Conservation (phyloP, 92 coral and sea anemone genomes). For the Anthopleura xanthogrammica region DNA sequence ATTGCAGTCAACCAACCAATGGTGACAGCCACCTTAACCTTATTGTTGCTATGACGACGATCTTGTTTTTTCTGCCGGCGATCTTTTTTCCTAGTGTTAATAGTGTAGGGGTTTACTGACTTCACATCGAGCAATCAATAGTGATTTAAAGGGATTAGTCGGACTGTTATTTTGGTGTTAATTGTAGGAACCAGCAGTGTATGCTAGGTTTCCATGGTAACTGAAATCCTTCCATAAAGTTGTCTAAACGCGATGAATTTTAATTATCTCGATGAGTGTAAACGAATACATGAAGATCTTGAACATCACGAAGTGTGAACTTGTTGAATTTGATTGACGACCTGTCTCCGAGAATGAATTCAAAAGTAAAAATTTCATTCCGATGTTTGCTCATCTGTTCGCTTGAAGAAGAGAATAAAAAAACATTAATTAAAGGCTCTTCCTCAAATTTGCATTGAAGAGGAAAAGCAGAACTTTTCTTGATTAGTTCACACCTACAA, state of each 20-base stretch:
- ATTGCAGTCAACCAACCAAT: neutral
- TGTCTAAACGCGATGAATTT: neutral
- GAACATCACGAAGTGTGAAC: neutral
- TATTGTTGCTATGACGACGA: neutral
- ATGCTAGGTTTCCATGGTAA: neutral
- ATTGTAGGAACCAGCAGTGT: neutral
- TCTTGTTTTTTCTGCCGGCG: neutral
- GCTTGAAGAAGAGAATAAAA: neutral
- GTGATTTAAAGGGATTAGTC: neutral
- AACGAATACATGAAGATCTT: neutral
- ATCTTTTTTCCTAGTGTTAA: neutral
- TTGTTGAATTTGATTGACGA: neutral
- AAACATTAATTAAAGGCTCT: neutral
- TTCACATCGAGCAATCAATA: neutral
- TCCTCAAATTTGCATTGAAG: slow-evolving; percentile 11
- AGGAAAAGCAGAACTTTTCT: neutral
- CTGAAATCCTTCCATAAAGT: neutral
- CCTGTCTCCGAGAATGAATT: neutral
- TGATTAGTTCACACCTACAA: neutral
- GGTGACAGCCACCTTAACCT: neutral
- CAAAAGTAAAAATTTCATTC: neutral
- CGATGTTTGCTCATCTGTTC: slow-evolving; percentile 7
- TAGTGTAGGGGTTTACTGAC: neutral
- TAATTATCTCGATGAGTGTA: neutral
- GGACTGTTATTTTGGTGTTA: neutral